These are phyloP conservation scores for Dryas iulia DNA, from an alignment of 1,140 invertebrate species.

Conservation along the genomic window DNA sequence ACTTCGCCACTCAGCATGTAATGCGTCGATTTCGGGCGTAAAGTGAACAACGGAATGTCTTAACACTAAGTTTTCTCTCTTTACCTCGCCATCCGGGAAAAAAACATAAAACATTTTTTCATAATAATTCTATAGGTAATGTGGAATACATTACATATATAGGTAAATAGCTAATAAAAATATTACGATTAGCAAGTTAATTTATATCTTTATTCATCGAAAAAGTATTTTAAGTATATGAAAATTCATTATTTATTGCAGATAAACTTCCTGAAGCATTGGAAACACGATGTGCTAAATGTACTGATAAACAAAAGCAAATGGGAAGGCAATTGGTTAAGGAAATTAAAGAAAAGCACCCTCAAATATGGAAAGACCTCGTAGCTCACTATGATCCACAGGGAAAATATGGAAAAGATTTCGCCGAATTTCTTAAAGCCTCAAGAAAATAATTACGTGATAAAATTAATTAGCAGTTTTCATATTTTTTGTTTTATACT, in stretches of 20 bases:
- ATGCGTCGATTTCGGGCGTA: too few species aligned
- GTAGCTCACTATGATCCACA: conserved; percentile 68
- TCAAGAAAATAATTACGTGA: conserved; percentile 22
- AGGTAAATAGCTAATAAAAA: too few species aligned
- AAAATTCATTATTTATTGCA: conserved; percentile 53
- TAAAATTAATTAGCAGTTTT: neutral
- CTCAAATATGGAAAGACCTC: conserved; percentile 69
- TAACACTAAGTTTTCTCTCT: too few species aligned
- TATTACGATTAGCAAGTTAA: too few species aligned
- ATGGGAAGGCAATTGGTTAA: conserved; percentile 72
- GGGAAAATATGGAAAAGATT: conserved; percentile 65
- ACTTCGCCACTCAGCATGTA: too few species aligned
- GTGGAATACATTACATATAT: too few species aligned
- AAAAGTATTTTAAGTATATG: too few species aligned
- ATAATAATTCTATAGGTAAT: too few species aligned
- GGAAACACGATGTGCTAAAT: conserved; percentile 80
- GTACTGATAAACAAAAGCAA: conserved; percentile 71
- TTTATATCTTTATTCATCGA: too few species aligned
- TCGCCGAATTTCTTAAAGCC: conserved; percentile 59
- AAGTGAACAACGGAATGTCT: too few species aligned
- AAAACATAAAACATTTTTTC: too few species aligned
- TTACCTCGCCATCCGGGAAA: too few species aligned
- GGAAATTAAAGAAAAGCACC: conserved; percentile 63
- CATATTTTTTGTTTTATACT: neutral
- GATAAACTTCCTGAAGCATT: conserved; percentile 82